A percentile compares a stretch with the other conserved stretches of the same genome.
These are phyloP conservation scores for Catostomus latipinnis DNA, from an alignment of 2,797 vertebrate species.

Conservation along the genomic window DNA sequence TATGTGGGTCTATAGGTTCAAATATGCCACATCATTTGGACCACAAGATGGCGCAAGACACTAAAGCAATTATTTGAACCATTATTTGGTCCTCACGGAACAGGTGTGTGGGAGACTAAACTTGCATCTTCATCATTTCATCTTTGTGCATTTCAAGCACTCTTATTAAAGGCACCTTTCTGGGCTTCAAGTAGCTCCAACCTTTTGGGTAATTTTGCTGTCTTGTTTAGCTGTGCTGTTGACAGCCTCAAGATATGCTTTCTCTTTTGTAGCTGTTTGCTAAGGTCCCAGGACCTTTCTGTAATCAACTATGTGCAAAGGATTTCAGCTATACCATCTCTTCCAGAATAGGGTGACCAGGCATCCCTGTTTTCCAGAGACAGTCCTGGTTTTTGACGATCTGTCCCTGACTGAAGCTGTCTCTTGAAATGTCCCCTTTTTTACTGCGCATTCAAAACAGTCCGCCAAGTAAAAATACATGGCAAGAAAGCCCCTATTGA, in stretches of 20 bases:
- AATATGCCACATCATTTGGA: background rate
- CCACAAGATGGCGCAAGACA: slow-evolving; percentile 36
- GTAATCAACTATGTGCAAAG: background rate
- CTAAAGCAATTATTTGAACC: background rate
- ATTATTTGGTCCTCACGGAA: background rate
- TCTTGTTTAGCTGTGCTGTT: slow-evolving; percentile 2
- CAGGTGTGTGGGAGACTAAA: background rate
- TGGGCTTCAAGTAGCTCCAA: background rate
- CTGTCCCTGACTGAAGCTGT: too few relatives aligned
- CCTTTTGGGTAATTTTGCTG: slow-evolving; percentile 3
- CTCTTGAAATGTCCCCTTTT: too few relatives aligned
- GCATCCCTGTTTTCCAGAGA: too few relatives aligned
- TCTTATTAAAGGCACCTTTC: slow-evolving; percentile 9
- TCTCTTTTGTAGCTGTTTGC: background rate
- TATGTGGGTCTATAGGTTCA: background rate
- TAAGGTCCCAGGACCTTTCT: background rate
- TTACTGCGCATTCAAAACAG: too few relatives aligned
- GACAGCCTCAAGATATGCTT: background rate
- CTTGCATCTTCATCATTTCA: background rate
- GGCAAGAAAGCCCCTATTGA: too few relatives aligned
- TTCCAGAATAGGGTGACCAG: too few relatives aligned
- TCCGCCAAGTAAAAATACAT: too few relatives aligned
- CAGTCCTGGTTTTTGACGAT: too few relatives aligned
- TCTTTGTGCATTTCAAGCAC: background rate
- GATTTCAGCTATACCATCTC: background rate